Evolutionary conservation across 2,888 invertebrate species (phyloP).

Genomic region (Hirtodrosophila histrioides): DNA sequence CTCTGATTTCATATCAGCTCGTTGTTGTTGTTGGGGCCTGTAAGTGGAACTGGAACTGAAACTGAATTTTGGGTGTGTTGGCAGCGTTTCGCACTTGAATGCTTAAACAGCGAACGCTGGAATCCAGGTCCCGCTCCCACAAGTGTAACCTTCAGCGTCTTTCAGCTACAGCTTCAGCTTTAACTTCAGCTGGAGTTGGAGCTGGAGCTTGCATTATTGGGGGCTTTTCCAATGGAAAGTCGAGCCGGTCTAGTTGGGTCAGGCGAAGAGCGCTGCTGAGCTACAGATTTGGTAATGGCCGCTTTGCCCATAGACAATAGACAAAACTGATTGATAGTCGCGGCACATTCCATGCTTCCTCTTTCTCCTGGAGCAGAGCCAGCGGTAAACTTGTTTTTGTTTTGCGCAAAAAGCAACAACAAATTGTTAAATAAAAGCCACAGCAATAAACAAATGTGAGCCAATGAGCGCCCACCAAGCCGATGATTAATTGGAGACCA

Average conservation of each 20-base stretch:
- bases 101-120: conserved; percentile 42
- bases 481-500: conserved; percentile 71
- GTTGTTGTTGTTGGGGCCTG: conserved; percentile 36
- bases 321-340: conserved; percentile 77
- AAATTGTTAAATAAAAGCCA: conserved; percentile 21
- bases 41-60: conserved; percentile 28
- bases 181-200: background rate
- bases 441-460: conserved; percentile 51
- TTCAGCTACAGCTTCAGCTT: background rate
- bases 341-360: conserved; percentile 73
- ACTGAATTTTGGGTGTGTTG: conserved; percentile 49
- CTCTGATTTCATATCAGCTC: conserved; percentile 34
- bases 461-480: conserved; percentile 49
- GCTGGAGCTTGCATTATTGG: conserved; percentile 19
- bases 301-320: conserved; percentile 64
- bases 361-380: conserved; percentile 34
- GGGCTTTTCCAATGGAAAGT: conserved; percentile 79
- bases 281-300: conserved; percentile 68
- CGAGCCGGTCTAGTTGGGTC: conserved; percentile 59
- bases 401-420: conserved; percentile 51
- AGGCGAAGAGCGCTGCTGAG: background rate
- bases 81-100: conserved; percentile 54
- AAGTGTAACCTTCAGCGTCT: conserved; percentile 60
- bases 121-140: conserved; percentile 19
- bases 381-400: conserved; percentile 70